These are phyloP conservation scores for Gopherus evgoodei DNA, from an alignment of 2,113 vertebrate genomes.

Conservation along the genomic window DNA sequence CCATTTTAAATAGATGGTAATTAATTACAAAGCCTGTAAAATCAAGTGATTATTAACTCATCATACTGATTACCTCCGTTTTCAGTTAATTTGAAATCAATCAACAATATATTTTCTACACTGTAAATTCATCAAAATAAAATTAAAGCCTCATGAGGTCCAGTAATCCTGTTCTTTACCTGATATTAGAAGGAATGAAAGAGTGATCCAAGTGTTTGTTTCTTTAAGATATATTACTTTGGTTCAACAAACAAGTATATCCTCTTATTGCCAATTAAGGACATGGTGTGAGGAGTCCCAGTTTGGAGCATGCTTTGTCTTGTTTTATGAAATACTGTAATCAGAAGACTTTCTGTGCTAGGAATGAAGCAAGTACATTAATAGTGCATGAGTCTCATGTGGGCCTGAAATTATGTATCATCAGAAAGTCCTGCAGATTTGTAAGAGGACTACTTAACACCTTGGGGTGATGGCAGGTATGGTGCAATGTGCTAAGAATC, in stretches of 20 bases:
- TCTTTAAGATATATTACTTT: constrained; percentile 29
- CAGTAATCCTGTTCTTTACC: not conserved
- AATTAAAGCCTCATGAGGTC: constrained; percentile 24
- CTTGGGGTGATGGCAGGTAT: not conserved
- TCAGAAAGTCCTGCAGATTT: not conserved
- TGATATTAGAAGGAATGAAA: constrained; percentile 30
- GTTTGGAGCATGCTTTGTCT: not conserved
- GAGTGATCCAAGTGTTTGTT: not conserved
- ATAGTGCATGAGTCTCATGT: not conserved
- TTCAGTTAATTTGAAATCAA: not conserved
- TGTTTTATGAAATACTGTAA: not conserved
- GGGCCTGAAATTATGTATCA: not conserved
- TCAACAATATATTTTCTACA: not conserved
- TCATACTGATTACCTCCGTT: not conserved
- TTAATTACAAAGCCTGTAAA: not conserved
- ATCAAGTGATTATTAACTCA: constrained; percentile 13
- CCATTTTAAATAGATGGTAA: constrained; percentile 6
- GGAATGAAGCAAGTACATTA: not conserved
- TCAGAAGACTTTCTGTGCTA: not conserved
- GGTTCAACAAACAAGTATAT: not conserved
- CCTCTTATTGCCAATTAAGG: constrained; percentile 16
- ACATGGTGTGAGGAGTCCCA: not conserved
- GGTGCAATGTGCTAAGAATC: not conserved
- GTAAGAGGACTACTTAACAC: not conserved
- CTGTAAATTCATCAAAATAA: constrained; percentile 1